Conservation (phyloP, 2,113 vertebrate species). For the Balaeniceps rex region DNA sequence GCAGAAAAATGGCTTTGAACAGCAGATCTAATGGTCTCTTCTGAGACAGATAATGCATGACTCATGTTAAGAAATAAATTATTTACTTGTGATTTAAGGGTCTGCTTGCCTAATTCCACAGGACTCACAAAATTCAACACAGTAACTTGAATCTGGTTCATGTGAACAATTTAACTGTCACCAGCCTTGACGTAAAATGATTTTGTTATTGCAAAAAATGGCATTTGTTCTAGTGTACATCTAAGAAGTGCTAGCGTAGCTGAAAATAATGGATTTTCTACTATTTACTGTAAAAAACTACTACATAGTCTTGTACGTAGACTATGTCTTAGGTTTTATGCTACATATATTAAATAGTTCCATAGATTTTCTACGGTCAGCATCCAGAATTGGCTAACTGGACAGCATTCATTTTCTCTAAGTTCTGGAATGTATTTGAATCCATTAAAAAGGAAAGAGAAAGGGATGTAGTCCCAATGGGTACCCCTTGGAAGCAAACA, state of each 20-base stretch:
- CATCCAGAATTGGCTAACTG: neutral
- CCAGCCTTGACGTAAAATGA: neutral
- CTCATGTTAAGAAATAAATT: neutral
- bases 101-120: neutral
- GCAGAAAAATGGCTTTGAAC: neutral
- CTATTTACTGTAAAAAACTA: neutral
- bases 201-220: neutral
- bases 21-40: neutral
- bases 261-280: neutral
- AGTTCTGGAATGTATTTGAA: neutral
- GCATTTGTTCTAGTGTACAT: neutral
- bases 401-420: neutral
- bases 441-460: neutral
- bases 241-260: neutral
- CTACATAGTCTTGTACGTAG: neutral
- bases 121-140: neutral
- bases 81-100: neutral
- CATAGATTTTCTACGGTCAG: neutral
- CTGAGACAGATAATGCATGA: neutral
- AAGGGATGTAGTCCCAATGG: neutral
- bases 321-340: neutral
- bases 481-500: neutral
- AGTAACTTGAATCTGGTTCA: neutral
- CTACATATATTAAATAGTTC: neutral
- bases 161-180: neutral